Evolutionary conservation across 2,888 invertebrate genomes (phyloP), one percentile per base, ranked within the genome.

Genomic region (Scaptomyza tumidula): DNA sequence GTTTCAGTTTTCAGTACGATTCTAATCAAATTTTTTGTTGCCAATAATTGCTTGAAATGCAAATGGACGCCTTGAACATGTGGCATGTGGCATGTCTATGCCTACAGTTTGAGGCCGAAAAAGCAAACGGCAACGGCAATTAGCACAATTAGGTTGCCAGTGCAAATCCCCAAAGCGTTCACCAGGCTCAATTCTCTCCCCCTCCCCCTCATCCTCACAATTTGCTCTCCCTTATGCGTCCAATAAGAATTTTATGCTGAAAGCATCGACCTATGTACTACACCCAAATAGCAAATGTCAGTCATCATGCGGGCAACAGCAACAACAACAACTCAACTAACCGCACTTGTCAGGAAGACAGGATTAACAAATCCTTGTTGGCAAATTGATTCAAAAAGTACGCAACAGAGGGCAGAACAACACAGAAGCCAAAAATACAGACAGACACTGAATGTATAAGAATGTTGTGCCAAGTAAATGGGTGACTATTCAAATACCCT

Each of bases 321-420:
- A 62, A 27, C 68, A 71, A 5, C 67, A 78, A 71, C 85, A 87
- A 82, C 75, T 80, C 86, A 78, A 80, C 79, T 89, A 90, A 90
- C 90, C 90, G 88, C 90, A 90, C 90, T 90, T 90, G 90, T 90
- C 90, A 90, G 86, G 80, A 86, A 90, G 90, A 90, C 90, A 89
- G 90, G 90, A 90, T 90, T 90, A 90, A 90, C 89, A 90, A 90
- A 90, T 90, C 90, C 88, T 90, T 88, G 88, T 88, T 90, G 87
- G 72, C 90, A 90, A 90, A 90, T 88, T 90, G 89, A 89, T 90
- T 90, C 90, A 90, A 89, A 89, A 85, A 83, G 81, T 84, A 85
- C 80, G 70, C 78, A 84, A 57, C 49, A 50, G 56, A 55, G 69
- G 63, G 64, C 75, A 63, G 50, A 76, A 65, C 62, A 66, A 56